Percentiles rank a stretch among this genome's conserved stretches.
Conservation (phyloP, 2,113 vertebrate species). For the Dermatemys mawii region DNA sequence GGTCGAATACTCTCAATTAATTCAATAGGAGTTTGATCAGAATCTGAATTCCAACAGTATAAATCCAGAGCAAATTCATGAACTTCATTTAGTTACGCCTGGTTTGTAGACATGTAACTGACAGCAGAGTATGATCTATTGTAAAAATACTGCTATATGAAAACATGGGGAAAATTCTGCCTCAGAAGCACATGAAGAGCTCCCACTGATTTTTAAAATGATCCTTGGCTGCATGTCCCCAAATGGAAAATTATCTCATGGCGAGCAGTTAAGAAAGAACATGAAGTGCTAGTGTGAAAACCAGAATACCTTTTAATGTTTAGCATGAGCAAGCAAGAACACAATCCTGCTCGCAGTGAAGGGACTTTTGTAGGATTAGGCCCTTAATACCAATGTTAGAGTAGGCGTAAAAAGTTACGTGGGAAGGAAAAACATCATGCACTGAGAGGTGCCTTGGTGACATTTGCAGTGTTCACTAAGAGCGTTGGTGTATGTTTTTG, state of each 20-base stretch:
- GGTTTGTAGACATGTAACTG: not conserved
- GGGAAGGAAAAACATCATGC: not conserved
- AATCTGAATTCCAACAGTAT: not conserved
- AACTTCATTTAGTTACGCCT: not conserved
- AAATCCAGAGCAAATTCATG: not conserved
- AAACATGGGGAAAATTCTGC: not conserved
- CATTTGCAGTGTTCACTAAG: not conserved
- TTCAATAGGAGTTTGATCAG: rapidly evolving
- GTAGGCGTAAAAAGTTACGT: not conserved
- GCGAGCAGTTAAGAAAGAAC: not conserved
- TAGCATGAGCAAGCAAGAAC: not conserved
- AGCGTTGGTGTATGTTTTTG: rapidly evolving
- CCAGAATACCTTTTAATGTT: rapidly evolving
- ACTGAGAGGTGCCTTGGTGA: not conserved
- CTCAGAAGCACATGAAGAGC: not conserved
- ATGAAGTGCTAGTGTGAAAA: not conserved
- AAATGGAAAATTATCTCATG: not conserved
- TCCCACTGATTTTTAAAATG: not conserved
- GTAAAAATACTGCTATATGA: not conserved
- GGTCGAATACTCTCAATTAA: not conserved
- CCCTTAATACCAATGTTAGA: not conserved
- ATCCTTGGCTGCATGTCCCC: not conserved
- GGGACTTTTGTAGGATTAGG: not conserved
- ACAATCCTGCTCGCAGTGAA: not conserved
- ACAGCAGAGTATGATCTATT: rapidly evolving